phyloP scores from a whole-genome alignment of 2,797 vertebrate species.

The Nannoperca australis region DNA sequence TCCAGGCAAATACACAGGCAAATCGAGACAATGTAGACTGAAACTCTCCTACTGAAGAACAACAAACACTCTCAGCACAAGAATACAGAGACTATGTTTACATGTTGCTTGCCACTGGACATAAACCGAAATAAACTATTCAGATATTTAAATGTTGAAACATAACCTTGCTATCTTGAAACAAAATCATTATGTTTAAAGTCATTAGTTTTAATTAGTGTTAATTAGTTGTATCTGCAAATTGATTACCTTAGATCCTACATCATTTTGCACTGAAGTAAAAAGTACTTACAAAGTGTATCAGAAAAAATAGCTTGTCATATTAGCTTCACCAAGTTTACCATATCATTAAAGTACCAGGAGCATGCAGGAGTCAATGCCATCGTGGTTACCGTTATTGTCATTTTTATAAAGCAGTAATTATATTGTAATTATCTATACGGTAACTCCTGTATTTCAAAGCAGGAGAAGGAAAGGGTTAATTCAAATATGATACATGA shows the following conservation, averaged over 20 bases:
- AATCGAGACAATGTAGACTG: constrained; percentile 36
- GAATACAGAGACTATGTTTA: not conserved
- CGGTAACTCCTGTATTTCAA: too few relatives aligned
- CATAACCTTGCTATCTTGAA: not conserved
- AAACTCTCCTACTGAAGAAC: constrained; percentile 6
- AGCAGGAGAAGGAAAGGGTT: too few relatives aligned
- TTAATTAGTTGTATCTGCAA: not conserved
- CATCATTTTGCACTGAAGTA: not conserved
- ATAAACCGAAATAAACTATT: not conserved
- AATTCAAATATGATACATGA: too few relatives aligned
- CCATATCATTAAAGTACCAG: not conserved
- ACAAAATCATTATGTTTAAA: not conserved
- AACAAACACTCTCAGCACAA: not conserved
- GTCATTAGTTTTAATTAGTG: not conserved
- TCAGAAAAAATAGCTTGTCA: not conserved
- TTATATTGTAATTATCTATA: too few relatives aligned
- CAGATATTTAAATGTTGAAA: not conserved
- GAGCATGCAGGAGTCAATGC: too few relatives aligned
- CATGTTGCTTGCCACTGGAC: not conserved
- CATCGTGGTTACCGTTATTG: too few relatives aligned
- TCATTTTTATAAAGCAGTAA: too few relatives aligned
- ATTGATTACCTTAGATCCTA: not conserved
- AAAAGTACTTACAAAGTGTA: not conserved
- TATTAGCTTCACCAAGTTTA: not conserved
- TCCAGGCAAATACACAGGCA: constrained; percentile 68